A percentile compares a stretch with the other conserved stretches of the same genome.
These are phyloP conservation scores for Euzetes globulus DNA, from an alignment of 2,888 invertebrate genomes.

Conservation along the genomic window DNA sequence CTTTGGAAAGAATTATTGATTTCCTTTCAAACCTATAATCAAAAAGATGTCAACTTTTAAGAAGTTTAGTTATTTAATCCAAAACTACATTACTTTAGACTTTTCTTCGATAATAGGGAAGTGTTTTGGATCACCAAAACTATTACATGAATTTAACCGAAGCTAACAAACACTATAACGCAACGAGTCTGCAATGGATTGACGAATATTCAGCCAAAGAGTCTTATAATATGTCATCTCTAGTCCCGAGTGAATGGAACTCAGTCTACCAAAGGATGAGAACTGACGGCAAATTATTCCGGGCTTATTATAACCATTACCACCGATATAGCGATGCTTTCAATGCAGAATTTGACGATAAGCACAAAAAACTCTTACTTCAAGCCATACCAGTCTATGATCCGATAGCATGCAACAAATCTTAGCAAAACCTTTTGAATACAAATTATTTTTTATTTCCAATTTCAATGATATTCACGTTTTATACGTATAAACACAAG, in stretches of 20 bases:
- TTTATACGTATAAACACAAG: no score
- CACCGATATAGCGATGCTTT: constrained; percentile 27
- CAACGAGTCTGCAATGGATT: background rate
- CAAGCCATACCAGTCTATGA: background rate
- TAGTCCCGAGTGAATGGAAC: constrained; percentile 32
- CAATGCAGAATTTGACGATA: background rate
- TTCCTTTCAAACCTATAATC: no score
- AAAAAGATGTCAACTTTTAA: no score
- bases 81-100: background rate
- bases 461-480: no score
- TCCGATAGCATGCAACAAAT: constrained; percentile 4
- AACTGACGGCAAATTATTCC: constrained; percentile 1
- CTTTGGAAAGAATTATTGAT: no score
- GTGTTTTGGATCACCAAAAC: constrained; percentile 32
- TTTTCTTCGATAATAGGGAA: background rate
- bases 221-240: constrained; percentile 32
- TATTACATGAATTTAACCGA: constrained; percentile 35
- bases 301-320: constrained; percentile 23
- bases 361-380: background rate
- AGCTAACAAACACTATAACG: constrained; percentile 19
- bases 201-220: constrained; percentile 32
- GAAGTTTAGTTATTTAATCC: no score
- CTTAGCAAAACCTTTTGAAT: background rate
- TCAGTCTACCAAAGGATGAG: background rate
- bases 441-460: no score